Evolutionary conservation across 2,797 vertebrate species (phyloP).

Genomic region (Alcedo atthis): DNA sequence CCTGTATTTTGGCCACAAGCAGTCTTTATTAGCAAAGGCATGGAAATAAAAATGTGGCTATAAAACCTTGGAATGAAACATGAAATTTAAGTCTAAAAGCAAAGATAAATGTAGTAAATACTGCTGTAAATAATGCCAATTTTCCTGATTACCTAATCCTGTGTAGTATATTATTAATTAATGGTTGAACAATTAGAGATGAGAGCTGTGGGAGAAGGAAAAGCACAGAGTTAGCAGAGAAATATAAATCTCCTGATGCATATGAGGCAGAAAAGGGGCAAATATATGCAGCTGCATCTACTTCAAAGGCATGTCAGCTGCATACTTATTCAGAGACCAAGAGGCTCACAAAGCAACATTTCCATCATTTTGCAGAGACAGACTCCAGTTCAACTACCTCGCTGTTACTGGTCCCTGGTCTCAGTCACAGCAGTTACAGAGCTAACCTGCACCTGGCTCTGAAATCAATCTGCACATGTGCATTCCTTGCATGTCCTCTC

Average conservation of each 20-base stretch:
- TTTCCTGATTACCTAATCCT: constrained; percentile 66
- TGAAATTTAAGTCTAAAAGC: constrained; percentile 62
- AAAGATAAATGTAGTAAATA: constrained; percentile 55
- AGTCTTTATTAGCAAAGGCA: constrained; percentile 72
- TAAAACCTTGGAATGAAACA: constrained; percentile 73
- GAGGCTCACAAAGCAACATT: background rate
- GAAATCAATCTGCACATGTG: accelerated
- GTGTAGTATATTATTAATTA: constrained; percentile 57
- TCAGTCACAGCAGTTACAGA: background rate
- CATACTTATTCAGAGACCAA: background rate
- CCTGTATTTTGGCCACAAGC: constrained; percentile 71
- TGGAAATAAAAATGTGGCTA: constrained; percentile 63
- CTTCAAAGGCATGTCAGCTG: constrained; percentile 41
- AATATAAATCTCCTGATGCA: constrained; percentile 23
- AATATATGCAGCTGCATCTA: constrained; percentile 34
- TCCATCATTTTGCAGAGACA: background rate
- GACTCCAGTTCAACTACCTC: background rate
- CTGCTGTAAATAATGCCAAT: constrained; percentile 25
- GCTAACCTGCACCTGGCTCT: background rate
- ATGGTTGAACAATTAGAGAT: constrained; percentile 37
- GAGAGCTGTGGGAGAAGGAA: background rate
- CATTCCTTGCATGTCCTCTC: background rate
- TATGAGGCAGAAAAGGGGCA: constrained; percentile 36
- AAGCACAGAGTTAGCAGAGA: constrained; percentile 10
- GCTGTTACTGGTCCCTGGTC: background rate